These are phyloP conservation scores for Mesochorus sp. DNA, from an alignment of 2,888 invertebrate genomes.

Conservation along the genomic window DNA sequence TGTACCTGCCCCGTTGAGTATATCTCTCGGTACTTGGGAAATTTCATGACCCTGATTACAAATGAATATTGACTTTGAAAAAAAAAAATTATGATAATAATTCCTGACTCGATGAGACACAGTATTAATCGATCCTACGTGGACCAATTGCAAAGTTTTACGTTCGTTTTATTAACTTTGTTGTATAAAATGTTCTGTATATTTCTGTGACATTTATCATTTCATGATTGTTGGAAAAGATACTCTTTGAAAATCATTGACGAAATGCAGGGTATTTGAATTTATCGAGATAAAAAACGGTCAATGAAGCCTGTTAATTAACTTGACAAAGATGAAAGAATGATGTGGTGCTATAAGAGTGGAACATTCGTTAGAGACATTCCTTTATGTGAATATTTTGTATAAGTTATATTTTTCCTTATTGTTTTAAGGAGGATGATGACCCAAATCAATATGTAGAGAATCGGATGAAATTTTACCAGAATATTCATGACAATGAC, in stretches of 20 bases:
- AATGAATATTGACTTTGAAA: background rate
- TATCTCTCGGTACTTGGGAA: constrained; percentile 1
- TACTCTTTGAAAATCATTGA: constrained; percentile 5
- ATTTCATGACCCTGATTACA: background rate
- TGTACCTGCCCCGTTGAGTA: constrained; percentile 31
- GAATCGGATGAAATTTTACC: too few relatives aligned
- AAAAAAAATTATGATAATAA: background rate
- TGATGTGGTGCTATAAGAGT: constrained; percentile 36
- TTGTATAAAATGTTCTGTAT: background rate
- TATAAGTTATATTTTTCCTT: too few relatives aligned
- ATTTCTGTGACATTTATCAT: background rate
- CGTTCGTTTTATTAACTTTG: background rate
- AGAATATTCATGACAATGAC: too few relatives aligned
- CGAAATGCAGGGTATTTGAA: too few relatives aligned
- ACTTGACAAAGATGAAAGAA: background rate
- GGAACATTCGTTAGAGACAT: too few relatives aligned
- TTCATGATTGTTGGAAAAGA: background rate
- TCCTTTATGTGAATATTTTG: too few relatives aligned
- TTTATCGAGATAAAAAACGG: background rate
- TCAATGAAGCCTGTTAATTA: background rate
- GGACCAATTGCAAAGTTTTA: constrained; percentile 29
- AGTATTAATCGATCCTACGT: constrained; percentile 50
- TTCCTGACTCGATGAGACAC: constrained; percentile 22
- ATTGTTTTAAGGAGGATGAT: too few relatives aligned
- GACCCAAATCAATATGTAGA: too few relatives aligned